Evolutionary conservation across 2,113 vertebrate genomes (phyloP).

Genomic region (Myrmecophaga tridactyla): DNA sequence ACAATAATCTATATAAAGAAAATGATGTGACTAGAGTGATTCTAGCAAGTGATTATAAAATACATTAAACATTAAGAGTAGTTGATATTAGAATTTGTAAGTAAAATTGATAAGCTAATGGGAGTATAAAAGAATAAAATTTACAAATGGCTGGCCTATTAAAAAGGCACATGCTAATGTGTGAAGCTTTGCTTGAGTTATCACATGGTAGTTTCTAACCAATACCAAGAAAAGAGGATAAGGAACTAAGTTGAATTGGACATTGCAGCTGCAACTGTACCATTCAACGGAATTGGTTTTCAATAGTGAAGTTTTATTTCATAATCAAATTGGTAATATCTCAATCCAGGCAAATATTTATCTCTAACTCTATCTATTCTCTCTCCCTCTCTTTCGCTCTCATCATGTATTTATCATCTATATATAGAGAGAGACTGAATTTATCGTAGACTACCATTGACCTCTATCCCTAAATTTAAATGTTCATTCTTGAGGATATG

Average conservation of each 20-base stretch:
- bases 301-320: background rate
- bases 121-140: background rate
- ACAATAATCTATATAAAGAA: constrained; percentile 41
- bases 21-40: background rate
- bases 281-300: background rate
- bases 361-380: no score
- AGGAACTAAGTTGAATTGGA: background rate
- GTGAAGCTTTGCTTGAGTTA: background rate
- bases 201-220: background rate
- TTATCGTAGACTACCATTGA: background rate
- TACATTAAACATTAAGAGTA: background rate
- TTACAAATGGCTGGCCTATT: background rate
- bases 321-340: background rate
- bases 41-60: constrained; percentile 12
- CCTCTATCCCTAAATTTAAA: background rate
- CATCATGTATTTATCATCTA: no score
- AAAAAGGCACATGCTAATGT: constrained; percentile 6
- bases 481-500: background rate
- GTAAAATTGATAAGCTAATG: background rate
- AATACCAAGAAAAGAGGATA: background rate
- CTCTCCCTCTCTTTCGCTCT: no score
- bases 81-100: background rate
- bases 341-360: background rate
- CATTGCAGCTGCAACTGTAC: background rate
- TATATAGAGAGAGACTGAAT: background rate